Base-by-base conservation (phyloP, 1,140 invertebrate genomes). In the Delia radicum region DNA sequence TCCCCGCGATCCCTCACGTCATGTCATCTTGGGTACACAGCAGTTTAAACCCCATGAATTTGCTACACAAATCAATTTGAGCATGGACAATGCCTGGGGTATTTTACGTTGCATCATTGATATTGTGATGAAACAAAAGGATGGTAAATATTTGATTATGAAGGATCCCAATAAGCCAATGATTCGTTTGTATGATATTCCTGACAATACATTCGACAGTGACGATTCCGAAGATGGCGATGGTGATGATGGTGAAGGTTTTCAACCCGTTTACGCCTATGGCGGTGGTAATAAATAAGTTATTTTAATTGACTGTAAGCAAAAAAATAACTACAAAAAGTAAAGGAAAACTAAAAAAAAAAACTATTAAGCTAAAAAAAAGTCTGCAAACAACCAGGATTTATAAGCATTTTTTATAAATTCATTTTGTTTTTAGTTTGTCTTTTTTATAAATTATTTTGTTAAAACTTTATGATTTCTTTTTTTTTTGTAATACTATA, bases 11-110 rank as follows among this genome's bases (percentile, higher is more conserved):
- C 96, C 97, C 31, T 93, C 95, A 61, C 96, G 97, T 77, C 98
- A 99, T 85, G 96, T 98, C 13, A 98, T 99, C 77, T 89, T 99
- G 37, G 98, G 98, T 28, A 99, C 97, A 4, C 98, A 99, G 87
- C 98, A 99, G 86, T 99, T 98, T 87, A 98, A 98, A 84, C 98
- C 98, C 2, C 93, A 94, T 80, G 98, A 99, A 88, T 99, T 99
- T 87, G 98, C 98, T 7, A 96, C 94, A 3, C 98, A 99, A 88
- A 99, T 99, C 81, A 99, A 98, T 89, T 87, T 99, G 77, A 99
- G 98, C 83, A 98, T 99, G 96, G 98, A 99, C 85, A 99, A 99
- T 87, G 97, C 95, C 2, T 99, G 98, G 98, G 98, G 98, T 77
- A 96, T 99, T 73, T 87, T 99, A n/a, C 90, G 98, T 5, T 99